Evolutionary conservation across 2,797 vertebrate species (phyloP).

Genomic region (Myripristis jacobus): DNA sequence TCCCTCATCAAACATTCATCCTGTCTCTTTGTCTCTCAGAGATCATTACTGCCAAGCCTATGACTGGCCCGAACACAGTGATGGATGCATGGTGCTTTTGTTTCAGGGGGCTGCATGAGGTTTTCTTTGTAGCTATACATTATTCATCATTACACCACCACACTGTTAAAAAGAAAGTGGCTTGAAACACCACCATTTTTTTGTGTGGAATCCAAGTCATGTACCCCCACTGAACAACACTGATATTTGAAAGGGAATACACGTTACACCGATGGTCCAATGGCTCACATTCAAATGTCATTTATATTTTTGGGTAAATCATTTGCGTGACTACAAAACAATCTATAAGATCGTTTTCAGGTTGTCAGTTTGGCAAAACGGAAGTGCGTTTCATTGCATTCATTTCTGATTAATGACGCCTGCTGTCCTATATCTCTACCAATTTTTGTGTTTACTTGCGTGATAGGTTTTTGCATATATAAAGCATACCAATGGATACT

Average conservation of each 20-base stretch:
- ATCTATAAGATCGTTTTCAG: constrained; percentile 12
- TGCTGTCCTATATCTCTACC: background rate
- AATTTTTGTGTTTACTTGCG: background rate
- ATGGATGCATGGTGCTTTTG: constrained; percentile 58
- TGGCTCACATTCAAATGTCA: background rate
- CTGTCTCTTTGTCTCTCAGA: constrained; percentile 62
- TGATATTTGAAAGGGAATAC: constrained; percentile 11
- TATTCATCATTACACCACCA: constrained; percentile 63
- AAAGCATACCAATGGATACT: background rate
- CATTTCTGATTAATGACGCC: background rate
- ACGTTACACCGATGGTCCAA: constrained; percentile 5
- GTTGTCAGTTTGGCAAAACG: background rate
- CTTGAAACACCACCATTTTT: constrained; percentile 8
- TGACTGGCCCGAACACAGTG: constrained; percentile 46
- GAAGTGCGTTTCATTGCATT: constrained; percentile 22
- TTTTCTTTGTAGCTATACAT: constrained; percentile 65
- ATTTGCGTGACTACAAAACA: constrained; percentile 12
- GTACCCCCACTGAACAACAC: constrained; percentile 8
- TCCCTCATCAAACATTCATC: constrained; percentile 77
- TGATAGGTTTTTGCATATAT: background rate
- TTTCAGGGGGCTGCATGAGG: constrained; percentile 35
- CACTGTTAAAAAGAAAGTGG: constrained; percentile 33
- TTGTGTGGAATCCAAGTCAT: background rate
- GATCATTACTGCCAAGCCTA: constrained; percentile 60
- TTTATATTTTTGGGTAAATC: background rate